A percentile compares a stretch with the other conserved stretches of the same genome.
Conservation (phyloP, 2,113 vertebrate genomes). For the Anolis sagrei region DNA sequence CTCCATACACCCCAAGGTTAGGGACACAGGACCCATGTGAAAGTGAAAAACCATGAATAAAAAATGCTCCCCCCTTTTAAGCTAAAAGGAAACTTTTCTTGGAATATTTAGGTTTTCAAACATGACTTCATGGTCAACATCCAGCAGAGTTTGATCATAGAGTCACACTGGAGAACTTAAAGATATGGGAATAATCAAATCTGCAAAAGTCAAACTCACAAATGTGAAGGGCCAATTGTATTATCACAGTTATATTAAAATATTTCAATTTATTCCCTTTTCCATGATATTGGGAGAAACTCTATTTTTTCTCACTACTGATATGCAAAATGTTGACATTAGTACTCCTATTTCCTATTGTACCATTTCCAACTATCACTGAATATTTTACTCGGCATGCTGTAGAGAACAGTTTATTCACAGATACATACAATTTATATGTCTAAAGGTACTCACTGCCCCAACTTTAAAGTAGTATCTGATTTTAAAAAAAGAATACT, state of each 20-base stretch:
- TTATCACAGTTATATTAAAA: not conserved
- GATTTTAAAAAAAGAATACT: slow-evolving; percentile 20
- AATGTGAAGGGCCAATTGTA: too few species aligned
- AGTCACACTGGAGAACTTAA: too few species aligned
- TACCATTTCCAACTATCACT: not conserved
- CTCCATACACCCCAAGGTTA: too few species aligned
- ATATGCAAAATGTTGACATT: not conserved
- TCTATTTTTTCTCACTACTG: not conserved
- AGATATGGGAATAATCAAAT: too few species aligned
- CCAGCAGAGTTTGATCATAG: too few species aligned
- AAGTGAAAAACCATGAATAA: too few species aligned
- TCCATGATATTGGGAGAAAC: not conserved
- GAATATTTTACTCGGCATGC: not conserved
- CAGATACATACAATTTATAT: not conserved
- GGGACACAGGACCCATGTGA: too few species aligned
- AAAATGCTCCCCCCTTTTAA: too few species aligned
- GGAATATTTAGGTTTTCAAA: too few species aligned
- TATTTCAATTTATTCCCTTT: not conserved
- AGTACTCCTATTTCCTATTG: not conserved
- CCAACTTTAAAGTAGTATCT: slow-evolving; percentile 28
- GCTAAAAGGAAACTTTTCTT: too few species aligned
- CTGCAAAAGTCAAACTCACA: too few species aligned
- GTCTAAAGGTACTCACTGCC: not conserved
- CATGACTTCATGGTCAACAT: too few species aligned
- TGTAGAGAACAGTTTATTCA: not conserved